Evolutionary conservation across 1,140 invertebrate genomes (phyloP).

Genomic region (Cephus cinctus): DNA sequence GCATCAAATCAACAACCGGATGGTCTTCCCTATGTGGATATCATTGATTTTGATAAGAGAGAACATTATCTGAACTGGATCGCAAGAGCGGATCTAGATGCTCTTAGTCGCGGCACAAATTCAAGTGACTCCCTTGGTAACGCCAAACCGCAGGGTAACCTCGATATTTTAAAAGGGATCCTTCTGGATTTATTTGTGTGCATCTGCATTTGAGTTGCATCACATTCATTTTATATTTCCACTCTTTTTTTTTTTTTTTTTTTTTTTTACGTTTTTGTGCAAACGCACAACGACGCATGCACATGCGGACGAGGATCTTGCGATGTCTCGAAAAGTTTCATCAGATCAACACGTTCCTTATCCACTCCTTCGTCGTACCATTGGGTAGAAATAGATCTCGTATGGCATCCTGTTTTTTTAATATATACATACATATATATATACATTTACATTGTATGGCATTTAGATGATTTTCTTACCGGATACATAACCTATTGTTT

Average conservation of each 20-base stretch:
- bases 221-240: neutral
- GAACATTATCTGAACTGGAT: constrained; percentile 35
- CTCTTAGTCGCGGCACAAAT: constrained; percentile 28
- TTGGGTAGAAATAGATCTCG: too few species aligned
- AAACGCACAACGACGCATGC: too few species aligned
- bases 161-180: constrained; percentile 43
- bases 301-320: too few species aligned
- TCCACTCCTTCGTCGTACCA: too few species aligned
- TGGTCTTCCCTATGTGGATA: constrained; percentile 13
- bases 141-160: constrained; percentile 40
- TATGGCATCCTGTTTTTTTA: too few species aligned
- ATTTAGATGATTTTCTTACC: constrained; percentile 16
- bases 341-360: too few species aligned
- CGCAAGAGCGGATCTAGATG: constrained; percentile 27
- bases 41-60: constrained; percentile 20
- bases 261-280: too few species aligned
- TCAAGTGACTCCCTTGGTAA: constrained; percentile 29
- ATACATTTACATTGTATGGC: neutral
- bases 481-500: too few species aligned
- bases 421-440: too few species aligned
- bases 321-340: too few species aligned
- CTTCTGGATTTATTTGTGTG: constrained; percentile 49
- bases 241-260: too few species aligned
- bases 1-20: constrained; percentile 17
- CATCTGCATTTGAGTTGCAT: constrained; percentile 41